Base-by-base conservation (phyloP, 1,140 invertebrate species). In the Drosophila miranda region DNA sequence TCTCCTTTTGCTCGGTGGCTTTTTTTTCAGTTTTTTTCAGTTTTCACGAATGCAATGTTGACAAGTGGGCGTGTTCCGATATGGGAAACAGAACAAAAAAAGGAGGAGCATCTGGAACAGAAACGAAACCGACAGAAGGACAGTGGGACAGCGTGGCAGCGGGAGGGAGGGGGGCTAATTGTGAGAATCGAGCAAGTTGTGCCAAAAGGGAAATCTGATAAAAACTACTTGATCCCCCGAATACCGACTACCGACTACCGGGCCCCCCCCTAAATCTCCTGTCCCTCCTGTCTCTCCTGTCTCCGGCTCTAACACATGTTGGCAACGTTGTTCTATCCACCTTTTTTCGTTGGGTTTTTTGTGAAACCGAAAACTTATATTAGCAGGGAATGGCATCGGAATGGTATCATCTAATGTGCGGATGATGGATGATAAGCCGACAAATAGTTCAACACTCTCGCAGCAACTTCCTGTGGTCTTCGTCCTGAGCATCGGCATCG, bases 371-470 rank as follows among this genome's bases (percentile, higher is more conserved):
- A 84, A 42, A 84, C 79, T 57, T 57, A 48, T 75, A 84, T 79
- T 75, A 71, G 75, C 71, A 70, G 61, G 43, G 44, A 46, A 57
- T 68, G 28, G 41, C 38, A 53, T 49, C 4, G 30, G 38, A 34
- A 13, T 41, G 49, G 30, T 16, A 41, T 46, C 55, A 62, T 81
- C 78, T 64, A 73, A 81, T 81, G 78, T 63, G 60, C 64, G 75
- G 67, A 61, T 64, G 78, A 84, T 72, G 79, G 69, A 74, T 63
- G 81, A 84, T 86, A 86, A 78, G 82, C 68, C 69, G 77, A 60
- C 75, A 79, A 81, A 68, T 67, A 79, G 75, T 60, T 78, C 53
- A 50, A 72, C 67, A 81, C 58, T 62, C 61, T 56, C 59, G 42
- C 45, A 59, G 49, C 48, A 57, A 64, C 74, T 86, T 86, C 81